Percentiles rank a stretch among this genome's conserved stretches.
Conservation (phyloP, 1,140 invertebrate species). For the Drosophila sechellia region DNA sequence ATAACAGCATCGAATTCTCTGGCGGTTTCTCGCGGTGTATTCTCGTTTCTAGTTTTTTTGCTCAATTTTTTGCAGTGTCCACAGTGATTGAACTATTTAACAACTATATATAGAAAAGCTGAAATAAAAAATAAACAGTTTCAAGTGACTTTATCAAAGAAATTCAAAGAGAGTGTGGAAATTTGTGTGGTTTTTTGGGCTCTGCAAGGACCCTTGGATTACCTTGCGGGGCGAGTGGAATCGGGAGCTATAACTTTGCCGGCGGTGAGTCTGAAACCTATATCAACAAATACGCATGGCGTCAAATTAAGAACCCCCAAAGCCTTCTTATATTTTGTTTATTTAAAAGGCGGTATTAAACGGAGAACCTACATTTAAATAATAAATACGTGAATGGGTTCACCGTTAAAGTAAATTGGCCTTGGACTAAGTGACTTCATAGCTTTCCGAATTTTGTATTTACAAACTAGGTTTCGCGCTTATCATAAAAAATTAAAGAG, state of each 20-base stretch:
- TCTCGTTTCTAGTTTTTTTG: slow-evolving; percentile 18
- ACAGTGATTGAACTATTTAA: slow-evolving; percentile 11
- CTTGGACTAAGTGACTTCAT: too few species aligned
- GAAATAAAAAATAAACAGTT: neutral
- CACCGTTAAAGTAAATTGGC: too few species aligned
- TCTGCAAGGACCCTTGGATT: slow-evolving; percentile 81
- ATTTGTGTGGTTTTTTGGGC: slow-evolving; percentile 25
- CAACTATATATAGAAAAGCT: neutral
- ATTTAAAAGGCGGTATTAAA: too few species aligned
- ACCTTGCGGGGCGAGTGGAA: slow-evolving; percentile 59
- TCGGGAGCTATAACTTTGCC: neutral
- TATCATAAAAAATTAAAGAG: too few species aligned
- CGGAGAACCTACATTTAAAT: too few species aligned
- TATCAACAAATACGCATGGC: slow-evolving; percentile 1
- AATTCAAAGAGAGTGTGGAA: slow-evolving; percentile 11
- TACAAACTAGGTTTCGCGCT: too few species aligned
- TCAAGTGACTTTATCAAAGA: neutral
- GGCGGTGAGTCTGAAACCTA: slow-evolving; percentile 22
- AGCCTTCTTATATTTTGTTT: neutral
- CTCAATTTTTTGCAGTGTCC: slow-evolving; percentile 20
- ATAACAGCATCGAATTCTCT: neutral
- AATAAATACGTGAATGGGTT: too few species aligned
- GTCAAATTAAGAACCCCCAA: neutral
- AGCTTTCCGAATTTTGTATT: too few species aligned
- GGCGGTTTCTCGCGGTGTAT: neutral